Percentiles rank a stretch among this genome's conserved stretches.
These are phyloP conservation scores for Neotoma lepida DNA, from an alignment of 2,113 vertebrate genomes.

Conservation along the genomic window DNA sequence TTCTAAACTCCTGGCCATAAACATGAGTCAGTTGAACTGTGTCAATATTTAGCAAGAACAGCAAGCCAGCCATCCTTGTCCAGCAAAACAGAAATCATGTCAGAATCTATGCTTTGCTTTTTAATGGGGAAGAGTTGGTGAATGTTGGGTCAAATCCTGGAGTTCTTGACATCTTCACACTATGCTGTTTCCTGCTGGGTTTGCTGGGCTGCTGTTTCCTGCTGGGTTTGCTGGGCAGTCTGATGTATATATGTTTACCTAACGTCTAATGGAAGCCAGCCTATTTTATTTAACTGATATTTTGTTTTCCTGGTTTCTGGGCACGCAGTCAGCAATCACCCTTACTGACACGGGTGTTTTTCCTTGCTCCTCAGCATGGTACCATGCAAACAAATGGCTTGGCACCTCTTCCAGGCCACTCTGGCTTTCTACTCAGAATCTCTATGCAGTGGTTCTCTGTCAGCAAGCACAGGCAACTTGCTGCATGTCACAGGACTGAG, in stretches of 20 bases:
- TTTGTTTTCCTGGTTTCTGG: constrained; percentile 65
- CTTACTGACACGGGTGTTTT: not conserved
- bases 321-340: not conserved
- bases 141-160: not conserved
- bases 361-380: not conserved
- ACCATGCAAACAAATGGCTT: not conserved
- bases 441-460: not conserved
- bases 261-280: constrained; percentile 40
- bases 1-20: constrained; percentile 56
- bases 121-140: not conserved
- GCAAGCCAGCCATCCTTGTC: not conserved
- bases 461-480: not conserved
- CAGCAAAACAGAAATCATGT: constrained; percentile 27
- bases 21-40: constrained; percentile 57
- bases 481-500: not conserved
- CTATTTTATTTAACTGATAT: constrained; percentile 37
- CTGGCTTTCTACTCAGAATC: not conserved
- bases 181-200: not conserved
- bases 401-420: not conserved
- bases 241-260: constrained; percentile 11
- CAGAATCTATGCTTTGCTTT: constrained; percentile 33
- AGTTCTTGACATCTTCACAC: constrained; percentile 3
- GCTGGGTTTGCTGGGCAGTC: not conserved
- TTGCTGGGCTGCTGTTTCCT: not conserved
- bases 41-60: constrained; percentile 74